These are phyloP conservation scores for Sebastes aleutianus DNA, from an alignment of 2,797 vertebrate species.

Conservation along the genomic window DNA sequence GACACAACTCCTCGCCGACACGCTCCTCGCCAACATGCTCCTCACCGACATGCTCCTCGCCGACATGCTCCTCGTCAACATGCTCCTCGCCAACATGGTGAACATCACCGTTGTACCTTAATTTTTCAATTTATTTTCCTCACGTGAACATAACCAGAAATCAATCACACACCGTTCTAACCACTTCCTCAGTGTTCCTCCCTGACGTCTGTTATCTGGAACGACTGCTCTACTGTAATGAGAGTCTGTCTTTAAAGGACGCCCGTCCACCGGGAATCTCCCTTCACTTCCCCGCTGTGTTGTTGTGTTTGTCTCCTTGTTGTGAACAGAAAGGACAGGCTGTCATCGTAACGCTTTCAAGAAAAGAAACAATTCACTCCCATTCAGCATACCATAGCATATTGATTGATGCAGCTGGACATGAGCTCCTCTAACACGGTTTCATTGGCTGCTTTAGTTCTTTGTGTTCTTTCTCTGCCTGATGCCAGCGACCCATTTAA, in stretches of 20 bases:
- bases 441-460: not conserved
- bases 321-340: not conserved
- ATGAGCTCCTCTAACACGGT: not conserved
- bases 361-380: not conserved
- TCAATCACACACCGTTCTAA: no score
- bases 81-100: no score
- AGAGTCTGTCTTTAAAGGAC: not conserved
- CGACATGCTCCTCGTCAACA: no score
- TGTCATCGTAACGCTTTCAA: not conserved
- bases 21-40: no score
- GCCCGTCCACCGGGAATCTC: not conserved
- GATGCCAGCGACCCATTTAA: not conserved
- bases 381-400: no score
- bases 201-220: no score
- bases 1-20: rapidly evolving
- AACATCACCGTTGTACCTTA: no score
- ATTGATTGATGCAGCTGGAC: no score
- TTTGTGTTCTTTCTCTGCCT: not conserved
- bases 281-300: not conserved
- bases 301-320: not conserved
- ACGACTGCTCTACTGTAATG: not conserved
- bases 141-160: no score
- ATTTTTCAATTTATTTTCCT: no score
- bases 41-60: no score
- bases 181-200: no score